Base-by-base conservation (phyloP, 1,140 invertebrate genomes). In the Neodiprion pinetum region DNA sequence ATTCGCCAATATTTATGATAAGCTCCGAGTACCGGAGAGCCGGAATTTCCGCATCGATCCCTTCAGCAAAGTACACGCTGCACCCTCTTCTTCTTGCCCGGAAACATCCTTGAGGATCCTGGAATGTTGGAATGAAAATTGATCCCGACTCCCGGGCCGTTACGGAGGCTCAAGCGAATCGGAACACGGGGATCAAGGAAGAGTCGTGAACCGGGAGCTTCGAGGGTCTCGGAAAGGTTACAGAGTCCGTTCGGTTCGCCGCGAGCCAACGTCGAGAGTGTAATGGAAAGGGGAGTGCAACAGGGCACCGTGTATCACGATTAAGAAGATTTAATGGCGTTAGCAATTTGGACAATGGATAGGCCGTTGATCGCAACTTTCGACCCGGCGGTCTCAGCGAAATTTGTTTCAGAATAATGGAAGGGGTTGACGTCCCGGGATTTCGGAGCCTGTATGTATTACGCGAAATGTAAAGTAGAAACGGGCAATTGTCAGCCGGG, bases 301-400 rank as follows among this genome's bases (percentile, higher is more conserved):
- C 53, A 14, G 53, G 53, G 53, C 53, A 61, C n/a, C 53, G 53
- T 61, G 53, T 61, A 61, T 61, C 53, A 61, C 53, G 53, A 61
- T 61, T 61, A 61, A 61, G 53, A 61, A 61, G 53, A 61, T 61
- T 61, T 61, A 61, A 61, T 61, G 53, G 53, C 53, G 53, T 61
- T 61, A 5, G 53, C 53, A 61, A 61, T 61, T 61, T 61, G 53
- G 53, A 61, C 53, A 61, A 61, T 61, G 53, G 53, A 61, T 61
- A 5, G 28, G 28, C 28, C 28, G 53, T 61, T 61, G 53, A 14
- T 14, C 53, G 53, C n/a, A 9, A 61, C 11, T 7, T 61, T 61
- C 53, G 53, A 61, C 53, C 9, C 53, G 53, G 53, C 9, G 53
- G 53, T 61, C 28, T 40, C 28, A 1, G 28, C 28, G 2, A 40